Base-by-base conservation (phyloP, 1,140 invertebrate genomes). In the Eueides isabella region DNA sequence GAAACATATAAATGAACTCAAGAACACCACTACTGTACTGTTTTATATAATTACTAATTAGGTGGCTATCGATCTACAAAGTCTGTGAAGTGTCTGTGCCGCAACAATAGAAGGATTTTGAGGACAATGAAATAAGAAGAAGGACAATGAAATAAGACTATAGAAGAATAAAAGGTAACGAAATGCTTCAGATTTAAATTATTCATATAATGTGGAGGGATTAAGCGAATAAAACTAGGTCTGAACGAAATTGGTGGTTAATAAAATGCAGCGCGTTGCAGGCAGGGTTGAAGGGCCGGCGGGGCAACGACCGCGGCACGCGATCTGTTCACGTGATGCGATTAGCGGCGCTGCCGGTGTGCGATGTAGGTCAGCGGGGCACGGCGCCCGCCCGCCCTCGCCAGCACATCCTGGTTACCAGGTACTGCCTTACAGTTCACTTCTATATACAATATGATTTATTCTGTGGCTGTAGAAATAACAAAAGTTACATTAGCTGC, bases 331-430 rank as follows among this genome's bases (percentile, higher is more conserved):
- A 86, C 83, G 84, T 83, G 85, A 83, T 84, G 76, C 82, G 84
- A 86, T 87, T 87, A 89, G 77, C 78, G 44, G 29, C 2, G 67
- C 12, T 61, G 67, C 44, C 44, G 67, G 33, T 28, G 44, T 30
- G 23, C 84, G 73, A 90, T 85, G 85, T 90, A 80, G 88, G 88
- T 90, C 86, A 88, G 69, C 80, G 75, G 84, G 81, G 76, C 85
- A 55, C 66, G 29, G 70, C 76, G 61, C 28, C 74, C 55, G 61
- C 75, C 75, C 73, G 62, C 61, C 78, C 61, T 33, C 16, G 62
- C 76, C 48, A 48, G 48, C 33, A 26, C 48, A 55, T 55, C 48
- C 48, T 55, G 48, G 48, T 55, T 55, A 23, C 48, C 23, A 44
- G 41, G 6, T 55, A 26, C 67, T 35, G 67, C 55, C 35, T 61